Percentiles rank a stretch among this genome's conserved stretches.
Evolutionary conservation across 2,888 invertebrate species (phyloP).

Genomic region (Conus canariensis): DNA sequence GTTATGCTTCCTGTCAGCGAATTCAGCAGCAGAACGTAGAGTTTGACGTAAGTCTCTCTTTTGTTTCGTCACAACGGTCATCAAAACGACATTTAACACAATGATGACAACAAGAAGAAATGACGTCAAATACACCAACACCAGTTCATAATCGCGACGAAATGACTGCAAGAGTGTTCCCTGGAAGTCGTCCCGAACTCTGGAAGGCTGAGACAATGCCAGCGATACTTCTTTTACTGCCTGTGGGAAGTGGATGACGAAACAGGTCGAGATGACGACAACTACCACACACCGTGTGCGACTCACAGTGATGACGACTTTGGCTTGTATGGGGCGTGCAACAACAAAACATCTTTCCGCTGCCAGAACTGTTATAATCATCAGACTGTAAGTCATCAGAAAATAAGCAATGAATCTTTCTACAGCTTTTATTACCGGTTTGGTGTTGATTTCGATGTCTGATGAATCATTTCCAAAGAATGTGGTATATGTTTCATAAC

Average conservation of each 20-base stretch:
- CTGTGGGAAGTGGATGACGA: constrained; percentile 38
- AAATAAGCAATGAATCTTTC: constrained; percentile 43
- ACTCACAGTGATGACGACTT: constrained; percentile 2
- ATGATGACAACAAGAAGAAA: constrained; percentile 16
- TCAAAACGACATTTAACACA: neutral
- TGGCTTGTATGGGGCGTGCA: constrained; percentile 23
- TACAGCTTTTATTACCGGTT: constrained; percentile 9
- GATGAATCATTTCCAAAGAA: neutral
- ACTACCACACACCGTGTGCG: constrained; percentile 20
- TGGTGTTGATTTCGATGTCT: constrained; percentile 30
- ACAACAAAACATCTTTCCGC: constrained; percentile 26
- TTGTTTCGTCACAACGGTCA: neutral
- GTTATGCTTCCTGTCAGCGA: neutral
- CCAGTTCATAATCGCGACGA: constrained; percentile 35
- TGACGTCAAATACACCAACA: constrained; percentile 36
- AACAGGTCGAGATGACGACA: neutral
- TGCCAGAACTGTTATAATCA: neutral
- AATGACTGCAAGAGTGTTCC: constrained; percentile 39
- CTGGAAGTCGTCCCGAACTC: constrained; percentile 35
- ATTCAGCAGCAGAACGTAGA: neutral
- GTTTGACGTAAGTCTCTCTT: neutral
- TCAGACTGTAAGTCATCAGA: constrained; percentile 40
- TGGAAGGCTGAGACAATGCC: neutral
- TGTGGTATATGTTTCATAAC: neutral
- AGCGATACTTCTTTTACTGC: constrained; percentile 28